Conservation (phyloP, 1,140 invertebrate genomes). For the Sitophilus oryzae region DNA sequence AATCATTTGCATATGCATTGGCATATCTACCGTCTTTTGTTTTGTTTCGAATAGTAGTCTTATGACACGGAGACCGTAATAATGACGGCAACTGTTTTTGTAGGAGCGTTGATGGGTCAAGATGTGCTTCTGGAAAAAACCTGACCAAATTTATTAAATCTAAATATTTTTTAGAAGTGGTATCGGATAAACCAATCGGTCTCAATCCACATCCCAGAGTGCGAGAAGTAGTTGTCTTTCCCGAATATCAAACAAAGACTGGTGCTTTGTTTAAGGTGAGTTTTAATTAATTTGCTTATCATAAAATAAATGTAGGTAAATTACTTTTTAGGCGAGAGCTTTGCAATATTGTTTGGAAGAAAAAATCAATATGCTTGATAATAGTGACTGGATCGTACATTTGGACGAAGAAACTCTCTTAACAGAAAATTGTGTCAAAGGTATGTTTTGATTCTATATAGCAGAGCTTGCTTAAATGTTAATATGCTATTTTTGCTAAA, state of each 20-base stretch:
- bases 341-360: conserved; percentile 94
- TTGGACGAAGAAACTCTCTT: conserved; percentile 95
- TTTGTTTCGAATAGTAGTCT: too few species aligned
- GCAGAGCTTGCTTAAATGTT: too few species aligned
- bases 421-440: conserved; percentile 83
- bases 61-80: too few species aligned
- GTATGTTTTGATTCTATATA: conserved; percentile 45
- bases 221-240: conserved; percentile 81
- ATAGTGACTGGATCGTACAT: conserved; percentile 95
- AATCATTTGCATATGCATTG: too few species aligned
- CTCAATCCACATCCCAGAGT: conserved; percentile 62
- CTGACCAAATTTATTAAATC: not conserved
- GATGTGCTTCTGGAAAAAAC: too few species aligned
- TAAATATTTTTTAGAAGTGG: conserved; percentile 71
- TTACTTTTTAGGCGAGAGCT: conserved; percentile 55
- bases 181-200: conserved; percentile 84
- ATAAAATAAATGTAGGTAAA: too few species aligned
- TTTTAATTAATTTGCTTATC: too few species aligned
- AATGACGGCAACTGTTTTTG: too few species aligned
- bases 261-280: conserved; percentile 89
- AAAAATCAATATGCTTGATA: conserved; percentile 77
- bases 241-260: conserved; percentile 76
- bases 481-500: too few species aligned
- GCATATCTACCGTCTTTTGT: too few species aligned
- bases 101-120: too few species aligned